Conservation (phyloP, 2,888 invertebrate species). For the Plutella xylostella region DNA sequence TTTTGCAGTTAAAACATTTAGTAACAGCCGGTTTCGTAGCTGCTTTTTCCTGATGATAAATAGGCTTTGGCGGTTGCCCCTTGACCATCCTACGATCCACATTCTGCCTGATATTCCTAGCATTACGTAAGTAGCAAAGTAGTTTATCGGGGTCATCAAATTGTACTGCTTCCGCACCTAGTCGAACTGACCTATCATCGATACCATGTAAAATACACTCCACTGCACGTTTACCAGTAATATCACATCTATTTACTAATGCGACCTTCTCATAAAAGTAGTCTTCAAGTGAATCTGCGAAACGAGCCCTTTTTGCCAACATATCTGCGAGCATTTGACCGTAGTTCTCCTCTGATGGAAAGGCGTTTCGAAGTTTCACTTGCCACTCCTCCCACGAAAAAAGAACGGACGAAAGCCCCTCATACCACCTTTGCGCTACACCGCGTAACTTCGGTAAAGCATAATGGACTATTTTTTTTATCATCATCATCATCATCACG, state of each 20-base stretch:
- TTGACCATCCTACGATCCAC: no score
- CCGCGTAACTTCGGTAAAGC: constrained; percentile 20
- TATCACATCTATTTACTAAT: constrained; percentile 13
- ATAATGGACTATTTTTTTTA: constrained; percentile 15
- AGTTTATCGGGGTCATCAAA: constrained; percentile 17
- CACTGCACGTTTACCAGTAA: constrained; percentile 14
- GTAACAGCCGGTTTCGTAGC: no score
- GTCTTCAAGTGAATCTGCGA: constrained; percentile 17
- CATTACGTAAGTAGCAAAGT: background rate
- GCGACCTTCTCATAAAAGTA: constrained; percentile 15
- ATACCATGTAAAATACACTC: constrained; percentile 13
- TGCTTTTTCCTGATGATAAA: no score
- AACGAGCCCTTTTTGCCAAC: constrained; percentile 16
- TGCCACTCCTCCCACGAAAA: constrained; percentile 24
- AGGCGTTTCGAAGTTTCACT: constrained; percentile 18
- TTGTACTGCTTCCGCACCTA: no score
- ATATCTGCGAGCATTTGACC: constrained; percentile 21
- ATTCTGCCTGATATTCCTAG: no score
- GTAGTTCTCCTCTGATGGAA: constrained; percentile 22
- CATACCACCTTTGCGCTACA: constrained; percentile 19
- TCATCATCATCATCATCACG: no score
- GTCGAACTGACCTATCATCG: background rate
- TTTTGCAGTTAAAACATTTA: no score
- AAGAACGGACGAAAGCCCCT: constrained; percentile 17
- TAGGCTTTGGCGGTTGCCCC: no score